Evolutionary conservation across 2,888 invertebrate genomes (phyloP), one percentile per base, ranked within the genome.

Genomic region (Melanchra persicariae): DNA sequence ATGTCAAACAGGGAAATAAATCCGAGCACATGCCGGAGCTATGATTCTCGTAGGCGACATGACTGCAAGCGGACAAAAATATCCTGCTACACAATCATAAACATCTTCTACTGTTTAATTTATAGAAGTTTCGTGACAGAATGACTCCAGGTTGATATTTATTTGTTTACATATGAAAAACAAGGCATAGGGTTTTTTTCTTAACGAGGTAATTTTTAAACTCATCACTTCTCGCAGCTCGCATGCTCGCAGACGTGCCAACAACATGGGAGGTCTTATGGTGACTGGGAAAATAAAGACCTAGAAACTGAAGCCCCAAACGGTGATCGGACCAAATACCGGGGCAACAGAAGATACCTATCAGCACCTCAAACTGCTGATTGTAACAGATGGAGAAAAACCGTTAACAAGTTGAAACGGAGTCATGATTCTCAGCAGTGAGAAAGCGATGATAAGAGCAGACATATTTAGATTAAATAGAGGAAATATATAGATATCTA

Each of bases 1-100:
- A 79, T 79, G 62, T 73, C 67, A 77, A 81, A 72, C 34, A 72
- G 65, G 65, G 65, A 68, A 65, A 81, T 81, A 79, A 79, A 81
- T 81, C 73, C 55, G 52, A 74, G 63, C 65, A 68, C 64, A 76
- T 62, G 62, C 61, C 61, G 59, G 79, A 68, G 70, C 68, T 64
- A 68, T 69, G 70, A 60, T 66, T 66, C 81, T 72, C 22, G 70
- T 59, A 66, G 75, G 66, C 61, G 79, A 79, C 75, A 59, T 62
- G 79, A 54, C 74, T 79, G 52, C 52, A 43, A 74, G 51, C n/a
- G 43, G 51, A 63, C 79, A 65, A 65, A 79, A 79, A 74, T 78
- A 70, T 69, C 34, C 40, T 34, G 17, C 12, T 58, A 54, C 34
- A 54, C 45, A 24, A 40, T 51, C 49, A 51, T 52, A 64, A 64